These are phyloP conservation scores for Spatulosminthurus flaviceps DNA, from an alignment of 2,888 invertebrate species.

Conservation along the genomic window DNA sequence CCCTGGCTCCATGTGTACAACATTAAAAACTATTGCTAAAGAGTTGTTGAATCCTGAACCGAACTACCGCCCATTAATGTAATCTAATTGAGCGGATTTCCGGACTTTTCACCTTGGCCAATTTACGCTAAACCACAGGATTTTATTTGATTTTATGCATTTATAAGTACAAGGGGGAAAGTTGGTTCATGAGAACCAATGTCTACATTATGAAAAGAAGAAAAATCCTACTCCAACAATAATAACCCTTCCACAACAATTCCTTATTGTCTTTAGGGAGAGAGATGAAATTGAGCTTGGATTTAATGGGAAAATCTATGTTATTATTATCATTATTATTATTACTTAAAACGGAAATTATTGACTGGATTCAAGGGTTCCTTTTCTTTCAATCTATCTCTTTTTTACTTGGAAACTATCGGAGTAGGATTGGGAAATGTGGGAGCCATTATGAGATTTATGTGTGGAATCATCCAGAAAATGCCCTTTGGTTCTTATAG, in stretches of 20 bases:
- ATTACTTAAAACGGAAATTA: background rate
- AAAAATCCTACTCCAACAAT: too few relatives aligned
- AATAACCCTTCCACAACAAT: too few relatives aligned
- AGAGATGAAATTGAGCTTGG: too few relatives aligned
- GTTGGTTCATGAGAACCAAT: background rate
- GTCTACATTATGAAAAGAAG: slow-evolving; percentile 30
- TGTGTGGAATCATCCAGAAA: background rate
- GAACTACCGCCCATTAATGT: slow-evolving; percentile 34
- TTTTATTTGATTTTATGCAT: slow-evolving; percentile 37
- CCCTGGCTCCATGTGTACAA: background rate
- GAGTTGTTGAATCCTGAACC: slow-evolving; percentile 12
- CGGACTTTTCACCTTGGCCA: slow-evolving; percentile 49
- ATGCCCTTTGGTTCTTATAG: background rate
- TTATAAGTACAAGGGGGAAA: background rate
- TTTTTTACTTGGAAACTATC: too few relatives aligned
- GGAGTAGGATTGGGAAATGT: background rate
- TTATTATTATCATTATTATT: too few relatives aligned
- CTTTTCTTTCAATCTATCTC: too few relatives aligned
- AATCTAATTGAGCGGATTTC: slow-evolving; percentile 51
- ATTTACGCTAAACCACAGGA: slow-evolving; percentile 28
- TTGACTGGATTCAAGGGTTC: background rate
- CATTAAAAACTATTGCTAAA: background rate
- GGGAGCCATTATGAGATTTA: background rate
- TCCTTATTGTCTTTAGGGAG: too few relatives aligned
- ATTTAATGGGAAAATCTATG: too few relatives aligned